Evolutionary conservation across 2,888 invertebrate species (phyloP), one percentile per base, ranked within the genome.

Genomic region (Ethmia dodecea): DNA sequence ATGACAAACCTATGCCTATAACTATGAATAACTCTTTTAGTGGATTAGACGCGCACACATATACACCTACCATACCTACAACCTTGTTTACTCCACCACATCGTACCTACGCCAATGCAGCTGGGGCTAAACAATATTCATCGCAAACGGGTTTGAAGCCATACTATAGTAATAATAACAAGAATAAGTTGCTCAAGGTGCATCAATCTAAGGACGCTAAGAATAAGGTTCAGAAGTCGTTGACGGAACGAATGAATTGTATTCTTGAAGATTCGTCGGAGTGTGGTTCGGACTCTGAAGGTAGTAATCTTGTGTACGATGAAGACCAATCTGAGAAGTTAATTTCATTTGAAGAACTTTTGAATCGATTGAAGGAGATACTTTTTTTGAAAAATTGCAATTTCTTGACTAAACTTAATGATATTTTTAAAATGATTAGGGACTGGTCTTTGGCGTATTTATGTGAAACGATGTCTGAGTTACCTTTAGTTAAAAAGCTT

Each of bases 381-480:
- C 5, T 24, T 8, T 24, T 24, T 24, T n/a, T 24, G 24, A 24
- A n/a, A 24, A 24, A 24, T 10, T n/a, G 5, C 3, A 24, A n/a
- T n/a, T 24, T 24, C n/a, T n/a, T 3, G 5, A 3, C 5, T 3
- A 24, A 24, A n/a, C 10, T 6, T 24, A 3, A 24, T 3, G 3
- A n/a, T n/a, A 3, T n/a, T 24, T 8, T 24, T 10, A 6, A 10
- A 8, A 3, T 24, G 10, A 20, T 18, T 28, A 9, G 16, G n/a
- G 33, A 33, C n/a, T 33, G 33, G 33, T 18, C 25, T 1, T 8
- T 33, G 5, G 13, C 28, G 13, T 26, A 28, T 13, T 18, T 13
- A 13, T 13, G 15, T 3, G 20, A 27, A 20, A 20, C 12, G 12
- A 13, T 33, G 1, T 12, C 33, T n/a, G 31, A 33, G 2, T 32